A percentile compares a stretch with the other conserved stretches of the same genome.
These are phyloP conservation scores for Whitmania pigra DNA, from an alignment of 1,140 invertebrate species.

Conservation along the genomic window DNA sequence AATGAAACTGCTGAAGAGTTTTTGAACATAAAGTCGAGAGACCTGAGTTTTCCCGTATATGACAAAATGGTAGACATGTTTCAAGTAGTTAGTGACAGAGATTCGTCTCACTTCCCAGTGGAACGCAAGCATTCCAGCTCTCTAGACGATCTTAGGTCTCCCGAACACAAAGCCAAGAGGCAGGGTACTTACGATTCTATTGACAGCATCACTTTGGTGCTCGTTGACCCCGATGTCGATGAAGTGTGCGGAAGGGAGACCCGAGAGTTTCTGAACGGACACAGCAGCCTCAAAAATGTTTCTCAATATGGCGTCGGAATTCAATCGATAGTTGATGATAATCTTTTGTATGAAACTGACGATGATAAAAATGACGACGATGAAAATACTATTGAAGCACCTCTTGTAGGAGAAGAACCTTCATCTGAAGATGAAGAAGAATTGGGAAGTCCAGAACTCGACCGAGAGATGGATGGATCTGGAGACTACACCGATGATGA, in stretches of 20 bases:
- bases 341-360: not conserved
- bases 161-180: not conserved
- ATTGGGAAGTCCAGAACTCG: not conserved
- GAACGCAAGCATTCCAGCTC: not conserved
- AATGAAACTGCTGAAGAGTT: not conserved
- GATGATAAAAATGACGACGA: not conserved
- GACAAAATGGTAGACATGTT: not conserved
- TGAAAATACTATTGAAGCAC: not conserved
- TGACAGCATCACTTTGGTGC: constrained; percentile 9
- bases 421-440: not conserved
- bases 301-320: not conserved
- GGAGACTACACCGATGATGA: too few species aligned
- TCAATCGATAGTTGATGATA: not conserved
- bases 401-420: not conserved
- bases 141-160: not conserved
- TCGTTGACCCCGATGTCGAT: not conserved
- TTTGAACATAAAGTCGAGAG: not conserved
- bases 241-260: not conserved
- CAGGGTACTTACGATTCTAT: not conserved
- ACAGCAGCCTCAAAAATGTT: constrained; percentile 2
- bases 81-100: not conserved
- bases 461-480: too few species aligned
- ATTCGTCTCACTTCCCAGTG: not conserved
- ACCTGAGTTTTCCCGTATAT: not conserved
- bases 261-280: not conserved